phyloP scores from a whole-genome alignment of 2,888 invertebrate species.

The Griposia aprilina region DNA sequence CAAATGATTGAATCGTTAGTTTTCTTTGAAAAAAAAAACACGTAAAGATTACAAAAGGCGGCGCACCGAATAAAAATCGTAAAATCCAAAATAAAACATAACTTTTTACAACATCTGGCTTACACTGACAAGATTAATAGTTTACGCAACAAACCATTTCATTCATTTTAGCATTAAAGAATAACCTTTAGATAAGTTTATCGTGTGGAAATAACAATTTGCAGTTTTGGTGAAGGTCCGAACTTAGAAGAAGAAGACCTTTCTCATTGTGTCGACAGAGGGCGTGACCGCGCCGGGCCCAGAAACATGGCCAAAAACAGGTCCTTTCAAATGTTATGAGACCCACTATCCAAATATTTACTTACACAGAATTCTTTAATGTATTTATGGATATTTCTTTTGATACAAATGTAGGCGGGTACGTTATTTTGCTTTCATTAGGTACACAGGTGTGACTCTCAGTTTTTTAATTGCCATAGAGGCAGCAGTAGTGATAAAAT shows the following conservation, averaged over 20 bases:
- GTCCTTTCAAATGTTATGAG: constrained; percentile 83
- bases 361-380: constrained; percentile 81
- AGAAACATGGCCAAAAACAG: constrained; percentile 72
- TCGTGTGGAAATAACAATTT: constrained; percentile 89
- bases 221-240: constrained; percentile 81
- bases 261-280: constrained; percentile 81
- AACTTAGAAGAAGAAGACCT: constrained; percentile 48
- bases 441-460: constrained; percentile 52
- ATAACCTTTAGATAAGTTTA: constrained; percentile 85
- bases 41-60: constrained; percentile 32
- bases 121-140: constrained; percentile 87
- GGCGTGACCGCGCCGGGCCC: constrained; percentile 85
- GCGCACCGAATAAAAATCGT: constrained; percentile 59
- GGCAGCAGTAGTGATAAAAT: constrained; percentile 9
- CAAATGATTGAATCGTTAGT: not conserved
- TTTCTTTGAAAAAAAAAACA: constrained; percentile 23
- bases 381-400: constrained; percentile 60
- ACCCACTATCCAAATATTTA: constrained; percentile 88
- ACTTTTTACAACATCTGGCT: constrained; percentile 77
- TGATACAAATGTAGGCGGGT: constrained; percentile 61
- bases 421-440: constrained; percentile 35
- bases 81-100: constrained; percentile 71
- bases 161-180: constrained; percentile 75
- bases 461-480: constrained; percentile 3
- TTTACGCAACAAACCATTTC: constrained; percentile 72